Base-by-base conservation (phyloP, 2,113 vertebrate species). In the Phalacrocorax aristotelis region DNA sequence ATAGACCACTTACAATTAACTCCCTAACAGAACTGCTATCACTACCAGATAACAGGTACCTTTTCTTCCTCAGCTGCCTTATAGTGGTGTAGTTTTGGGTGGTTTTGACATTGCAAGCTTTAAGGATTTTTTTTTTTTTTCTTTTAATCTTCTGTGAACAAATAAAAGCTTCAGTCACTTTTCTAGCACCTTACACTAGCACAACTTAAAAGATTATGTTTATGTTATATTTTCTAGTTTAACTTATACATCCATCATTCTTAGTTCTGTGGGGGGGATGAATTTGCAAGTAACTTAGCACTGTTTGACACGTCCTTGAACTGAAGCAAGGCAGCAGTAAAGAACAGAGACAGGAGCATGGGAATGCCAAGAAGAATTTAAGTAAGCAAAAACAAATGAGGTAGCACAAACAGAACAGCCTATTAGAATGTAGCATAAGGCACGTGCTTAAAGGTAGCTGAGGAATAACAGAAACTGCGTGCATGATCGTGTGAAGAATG, bases 31-130 rank as follows among this genome's bases (percentile, higher is more conserved):
- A 93, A 38, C 12, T 30, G 17, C 26, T 72, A 11, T 49, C 38
- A 36, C 36, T 60, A n/a, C 25, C 32, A 89, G 4, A 20, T 40
- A 55, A 46, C 6, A 40, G 6, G 7, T 7, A 19, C 20, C 10
- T 76, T 55, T 44, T 36, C 32, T 64, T 72, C 49, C 30, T 42
- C 46, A 40, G 29, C 18, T 90, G 10, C 29, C 15, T 51, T 48
- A 48, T 0, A 57, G 15, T 11, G 23, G 1, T 48, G 3, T 13
- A 32, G 9, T 34, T 55, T 32, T 58, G 49, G 49, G 22, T 22
- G 8, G 8, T 79, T 90, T 26, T 69, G 34, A n/a, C 6, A n/a
- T 22, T 2, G 0, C 3, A 87, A 74, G 15, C 4, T 87, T 65
- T 72, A 36, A 65, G 34, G 2, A 7, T 32, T 64, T 40, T 62